Evolutionary conservation across 1,140 invertebrate species (phyloP).

Genomic region (Bombus waltoni): DNA sequence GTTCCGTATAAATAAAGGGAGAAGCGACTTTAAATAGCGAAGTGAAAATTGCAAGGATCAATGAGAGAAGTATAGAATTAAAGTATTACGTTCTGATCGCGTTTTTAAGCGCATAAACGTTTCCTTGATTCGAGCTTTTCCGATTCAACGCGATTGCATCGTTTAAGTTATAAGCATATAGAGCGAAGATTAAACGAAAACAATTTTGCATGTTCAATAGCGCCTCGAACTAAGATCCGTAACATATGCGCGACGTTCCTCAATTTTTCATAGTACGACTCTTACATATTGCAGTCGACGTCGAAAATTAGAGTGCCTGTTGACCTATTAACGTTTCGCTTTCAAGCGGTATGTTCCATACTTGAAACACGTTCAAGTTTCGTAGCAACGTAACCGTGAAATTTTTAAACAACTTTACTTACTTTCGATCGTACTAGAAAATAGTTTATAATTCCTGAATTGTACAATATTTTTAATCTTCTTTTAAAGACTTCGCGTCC

Average conservation of each 20-base stretch:
- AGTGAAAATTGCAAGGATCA: not conserved
- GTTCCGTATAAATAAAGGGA: not conserved
- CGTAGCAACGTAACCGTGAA: not conserved
- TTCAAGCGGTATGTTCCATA: not conserved
- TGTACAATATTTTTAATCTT: too few relatives aligned
- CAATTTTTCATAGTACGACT: not conserved
- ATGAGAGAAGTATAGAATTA: not conserved
- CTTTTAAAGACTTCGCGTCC: not conserved
- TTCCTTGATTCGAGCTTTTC: not conserved
- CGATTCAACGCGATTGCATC: not conserved
- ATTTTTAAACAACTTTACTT: not conserved
- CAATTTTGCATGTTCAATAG: not conserved
- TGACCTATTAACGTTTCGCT: slow-evolving; percentile 2
- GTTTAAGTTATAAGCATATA: too few relatives aligned
- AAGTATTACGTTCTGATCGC: not conserved
- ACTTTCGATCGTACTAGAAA: not conserved
- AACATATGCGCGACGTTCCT: too few relatives aligned
- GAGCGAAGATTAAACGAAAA: not conserved
- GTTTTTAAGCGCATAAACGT: not conserved
- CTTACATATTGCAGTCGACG: not conserved
- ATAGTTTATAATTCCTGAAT: not conserved
- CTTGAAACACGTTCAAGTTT: not conserved
- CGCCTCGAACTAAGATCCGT: not conserved
- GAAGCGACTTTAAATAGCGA: not conserved
- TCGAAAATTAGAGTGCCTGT: not conserved